Base-by-base conservation (phyloP, 2,888 invertebrate genomes). In the Temnothorax ravouxi region DNA sequence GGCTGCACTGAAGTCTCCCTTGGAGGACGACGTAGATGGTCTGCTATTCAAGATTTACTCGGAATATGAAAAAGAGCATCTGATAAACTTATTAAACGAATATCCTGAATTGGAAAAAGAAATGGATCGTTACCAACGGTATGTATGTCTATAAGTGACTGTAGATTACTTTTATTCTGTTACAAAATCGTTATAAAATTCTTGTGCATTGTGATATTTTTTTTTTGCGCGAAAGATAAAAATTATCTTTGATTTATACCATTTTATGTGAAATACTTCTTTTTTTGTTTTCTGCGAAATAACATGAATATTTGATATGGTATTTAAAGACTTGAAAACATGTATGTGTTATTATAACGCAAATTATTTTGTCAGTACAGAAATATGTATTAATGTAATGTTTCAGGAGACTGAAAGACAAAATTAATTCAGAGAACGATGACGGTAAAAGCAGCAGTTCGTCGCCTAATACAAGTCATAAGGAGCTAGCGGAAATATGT, bases 41-140 rank as follows among this genome's bases (percentile, higher is more conserved):
- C 94, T 96, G 88, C 95, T 96, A 88, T 95, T 94, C 50, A 96
- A 95, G 89, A 94, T 96, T 52, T 95, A 96, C 69, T 92, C 91
- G 47, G 96, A 96, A 87, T 96, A 96, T 90, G 95, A 95, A 3
- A 95, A 95, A 34, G 96, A 96, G 13, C 92, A 94, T 69, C 80
- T 94, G 9, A 54, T 88, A 2, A 86, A 72, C 69, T 64, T 95
- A 21, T 89, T 91, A 66, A 92, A 89, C 29, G 94, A 95, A 74
- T 92, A 94, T 90, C 94, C 94, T 2, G 87, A 93, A 13, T 86
- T 94, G 69, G 94, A 94, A 47, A 89, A 89, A 38, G 93, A 94
- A 79, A 88, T 94, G 76, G 92, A 93, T 15, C 77, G 47, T 38
- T 89, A 87, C 18, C 87, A 75, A 62, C 87, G 76, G 90, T 90